phyloP scores from a whole-genome alignment of 2,113 vertebrate species.

The Aphyosemion australe region DNA sequence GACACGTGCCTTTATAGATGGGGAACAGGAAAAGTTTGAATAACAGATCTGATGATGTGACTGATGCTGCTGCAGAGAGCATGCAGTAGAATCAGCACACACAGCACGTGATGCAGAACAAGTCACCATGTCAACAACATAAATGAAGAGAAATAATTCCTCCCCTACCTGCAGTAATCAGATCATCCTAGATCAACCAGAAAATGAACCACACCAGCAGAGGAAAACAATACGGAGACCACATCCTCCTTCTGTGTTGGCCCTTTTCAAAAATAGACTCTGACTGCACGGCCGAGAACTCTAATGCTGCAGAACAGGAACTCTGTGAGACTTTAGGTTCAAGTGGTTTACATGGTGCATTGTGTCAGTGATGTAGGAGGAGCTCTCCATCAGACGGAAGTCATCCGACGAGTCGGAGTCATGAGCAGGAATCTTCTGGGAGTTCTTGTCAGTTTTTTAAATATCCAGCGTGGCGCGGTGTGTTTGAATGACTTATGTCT shows the following conservation, averaged over 20 bases:
- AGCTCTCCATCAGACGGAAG: not conserved
- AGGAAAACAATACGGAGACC: constrained; percentile 35
- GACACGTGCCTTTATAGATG: constrained; percentile 13
- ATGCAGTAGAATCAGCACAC: accelerated
- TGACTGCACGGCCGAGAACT: constrained; percentile 8
- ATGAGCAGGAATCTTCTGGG: too few relatives aligned
- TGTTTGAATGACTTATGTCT: too few relatives aligned
- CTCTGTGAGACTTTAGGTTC: constrained; percentile 25
- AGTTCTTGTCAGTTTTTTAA: too few relatives aligned
- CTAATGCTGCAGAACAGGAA: constrained; percentile 60
- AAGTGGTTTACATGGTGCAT: constrained; percentile 10
- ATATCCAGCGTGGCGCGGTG: too few relatives aligned
- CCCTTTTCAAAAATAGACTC: constrained; percentile 35
- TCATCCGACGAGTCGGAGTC: too few relatives aligned
- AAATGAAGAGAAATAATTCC: not conserved
- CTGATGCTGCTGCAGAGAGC: too few relatives aligned
- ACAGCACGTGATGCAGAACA: not conserved
- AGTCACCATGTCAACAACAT: too few relatives aligned
- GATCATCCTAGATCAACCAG: constrained; percentile 19
- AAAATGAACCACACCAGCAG: not conserved
- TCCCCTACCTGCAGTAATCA: constrained; percentile 29
- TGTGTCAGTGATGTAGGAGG: constrained; percentile 27
- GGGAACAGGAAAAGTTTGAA: constrained; percentile 61
- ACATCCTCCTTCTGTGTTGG: constrained; percentile 60
- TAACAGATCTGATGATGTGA: constrained; percentile 12